Base-by-base conservation (phyloP, 2,888 invertebrate genomes). In the Pandemis heparana region DNA sequence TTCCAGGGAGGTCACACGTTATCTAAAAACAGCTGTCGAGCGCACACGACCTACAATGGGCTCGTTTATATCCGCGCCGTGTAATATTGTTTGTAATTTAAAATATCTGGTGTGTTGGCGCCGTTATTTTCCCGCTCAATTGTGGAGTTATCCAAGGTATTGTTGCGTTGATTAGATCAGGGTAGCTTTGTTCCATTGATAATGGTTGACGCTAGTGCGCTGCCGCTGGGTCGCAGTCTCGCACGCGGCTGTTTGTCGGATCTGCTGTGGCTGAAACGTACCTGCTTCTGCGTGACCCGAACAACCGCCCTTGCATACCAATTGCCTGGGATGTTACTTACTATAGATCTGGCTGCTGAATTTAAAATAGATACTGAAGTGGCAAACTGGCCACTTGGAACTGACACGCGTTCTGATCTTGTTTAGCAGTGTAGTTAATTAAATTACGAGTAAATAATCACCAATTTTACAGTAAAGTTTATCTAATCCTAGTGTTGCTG, bases 141-240 rank as follows among this genome's bases (percentile, higher is more conserved):
- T 89, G 89, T 86, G 84, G 83, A 87, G 86, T 86, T 88, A 89
- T 87, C 85, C 89, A 88, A 87, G 87, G 89, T 92, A 92, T 92
- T 92, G 92, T 93, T 90, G 89, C 87, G 88, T 92, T 92, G 93
- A 93, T 92, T 92, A 93, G 92, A 92, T 93, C 92, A 89, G 90
- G 84, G 85, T 76, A 82, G 89, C 91, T 89, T 92, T 93, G 92
- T 92, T 91, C 87, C 83, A 85, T 79, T 80, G 83, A 88, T 89
- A 91, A 90, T 87, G 83, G 87, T 79, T 81, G 82, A 84, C 82
- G 83, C 85, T 85, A 83, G 85, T 32, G 16, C 51, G 23, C 81
- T 83, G 75, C 76, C 81, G 86, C 85, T 85, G 85, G 85, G 86
- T 83, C 84, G 87, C 90, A 86, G 87, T 83, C 80, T 80, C 80